A percentile compares a stretch with the other conserved stretches of the same genome.
Conservation (phyloP, 1,140 invertebrate genomes). For the Pentalonia nigronervosa region DNA sequence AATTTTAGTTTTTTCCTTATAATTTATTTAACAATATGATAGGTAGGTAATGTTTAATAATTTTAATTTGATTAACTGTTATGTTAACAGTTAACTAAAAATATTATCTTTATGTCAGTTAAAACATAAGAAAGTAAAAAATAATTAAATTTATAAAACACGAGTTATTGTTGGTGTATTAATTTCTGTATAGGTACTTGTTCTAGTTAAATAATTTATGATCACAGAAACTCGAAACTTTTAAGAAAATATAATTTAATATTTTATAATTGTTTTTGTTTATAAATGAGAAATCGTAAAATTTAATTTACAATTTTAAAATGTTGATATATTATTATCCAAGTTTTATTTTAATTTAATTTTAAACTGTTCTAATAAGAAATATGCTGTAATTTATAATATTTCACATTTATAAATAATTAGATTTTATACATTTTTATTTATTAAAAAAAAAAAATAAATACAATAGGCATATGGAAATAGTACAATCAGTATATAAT, state of each 20-base stretch:
- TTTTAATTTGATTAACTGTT: background rate
- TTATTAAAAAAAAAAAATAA: background rate
- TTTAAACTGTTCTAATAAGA: background rate
- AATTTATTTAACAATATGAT: slow-evolving; percentile 13
- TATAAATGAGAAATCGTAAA: background rate
- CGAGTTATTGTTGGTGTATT: background rate
- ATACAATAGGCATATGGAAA: background rate
- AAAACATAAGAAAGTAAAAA: background rate
- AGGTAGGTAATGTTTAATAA: background rate
- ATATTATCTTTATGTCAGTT: background rate
- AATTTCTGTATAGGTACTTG: background rate
- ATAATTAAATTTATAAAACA: slow-evolving; percentile 15
- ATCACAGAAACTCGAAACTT: background rate
- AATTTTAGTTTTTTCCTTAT: background rate
- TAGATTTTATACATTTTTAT: background rate
- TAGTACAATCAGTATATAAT: background rate
- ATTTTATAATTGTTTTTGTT: slow-evolving; percentile 7
- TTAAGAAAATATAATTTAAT: background rate
- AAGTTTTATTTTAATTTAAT: background rate
- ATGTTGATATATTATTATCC: background rate
- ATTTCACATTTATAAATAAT: background rate
- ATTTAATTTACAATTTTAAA: background rate
- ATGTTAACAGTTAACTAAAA: background rate
- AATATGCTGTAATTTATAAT: background rate
- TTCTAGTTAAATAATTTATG: slow-evolving; percentile 17